A percentile compares a stretch with the other conserved stretches of the same genome.
phyloP scores from a whole-genome alignment of 23 tunicate genomes.

The Ascidia mentula region DNA sequence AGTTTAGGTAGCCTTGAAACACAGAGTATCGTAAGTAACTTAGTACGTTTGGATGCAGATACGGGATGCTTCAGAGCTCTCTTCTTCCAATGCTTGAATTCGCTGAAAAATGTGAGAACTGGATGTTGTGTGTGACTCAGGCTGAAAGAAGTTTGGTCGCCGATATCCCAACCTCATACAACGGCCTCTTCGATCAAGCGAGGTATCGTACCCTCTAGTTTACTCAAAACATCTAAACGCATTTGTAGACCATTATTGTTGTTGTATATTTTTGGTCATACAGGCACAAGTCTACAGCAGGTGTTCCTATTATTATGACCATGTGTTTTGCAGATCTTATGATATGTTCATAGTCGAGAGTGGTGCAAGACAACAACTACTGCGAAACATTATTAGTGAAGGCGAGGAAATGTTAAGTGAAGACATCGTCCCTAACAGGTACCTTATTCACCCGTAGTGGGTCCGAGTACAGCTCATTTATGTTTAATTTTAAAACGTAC shows the following conservation, averaged over 20 bases:
- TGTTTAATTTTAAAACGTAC: too few species aligned
- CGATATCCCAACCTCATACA: constrained; percentile 40
- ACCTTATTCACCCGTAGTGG: too few species aligned
- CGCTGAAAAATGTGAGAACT: constrained; percentile 55
- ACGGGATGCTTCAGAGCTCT: constrained; percentile 34
- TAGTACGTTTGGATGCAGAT: constrained; percentile 19
- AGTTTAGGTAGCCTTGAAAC: too few species aligned
- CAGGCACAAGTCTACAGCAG: too few species aligned
- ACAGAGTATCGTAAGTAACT: too few species aligned
- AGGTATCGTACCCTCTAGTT: constrained; percentile 16
- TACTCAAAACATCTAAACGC: too few species aligned
- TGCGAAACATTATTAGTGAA: constrained; percentile 40
- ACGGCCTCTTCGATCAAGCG: constrained; percentile 62
- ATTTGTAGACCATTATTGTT: too few species aligned
- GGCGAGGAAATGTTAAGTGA: constrained; percentile 36
- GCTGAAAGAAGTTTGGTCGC: constrained; percentile 47
- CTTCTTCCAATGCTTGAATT: constrained; percentile 29
- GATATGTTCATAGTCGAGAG: constrained; percentile 72
- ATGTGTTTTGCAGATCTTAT: constrained; percentile 10
- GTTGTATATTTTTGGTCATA: too few species aligned
- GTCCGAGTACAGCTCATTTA: too few species aligned
- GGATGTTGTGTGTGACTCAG: constrained; percentile 88
- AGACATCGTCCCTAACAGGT: constrained; percentile 26
- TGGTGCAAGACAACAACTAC: constrained; percentile 53
- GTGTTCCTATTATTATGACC: not conserved